Conservation (phyloP, 1,140 invertebrate species). For the Pachyrhynchus sulphureomaculatus region DNA sequence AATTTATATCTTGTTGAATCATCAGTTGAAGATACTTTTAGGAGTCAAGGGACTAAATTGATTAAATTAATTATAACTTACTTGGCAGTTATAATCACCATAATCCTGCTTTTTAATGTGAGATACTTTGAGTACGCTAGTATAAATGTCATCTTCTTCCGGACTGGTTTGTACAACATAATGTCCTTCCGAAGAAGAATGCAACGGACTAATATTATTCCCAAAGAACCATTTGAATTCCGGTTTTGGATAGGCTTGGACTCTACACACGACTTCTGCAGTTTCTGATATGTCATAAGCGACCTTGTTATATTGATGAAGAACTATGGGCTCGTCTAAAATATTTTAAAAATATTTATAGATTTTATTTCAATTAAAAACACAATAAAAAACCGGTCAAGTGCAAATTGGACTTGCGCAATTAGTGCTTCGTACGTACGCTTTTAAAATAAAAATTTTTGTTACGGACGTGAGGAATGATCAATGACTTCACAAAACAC, state of each 20-base stretch:
- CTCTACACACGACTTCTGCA: constrained; percentile 82
- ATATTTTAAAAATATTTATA: no score
- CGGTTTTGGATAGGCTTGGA: constrained; percentile 88
- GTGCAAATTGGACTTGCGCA: no score
- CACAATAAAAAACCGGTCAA: no score
- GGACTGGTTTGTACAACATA: constrained; percentile 81
- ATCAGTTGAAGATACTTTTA: no score
- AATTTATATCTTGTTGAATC: no score
- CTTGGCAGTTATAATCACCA: constrained; percentile 83
- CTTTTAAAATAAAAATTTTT: no score
- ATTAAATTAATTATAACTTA: no score
- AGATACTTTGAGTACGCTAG: constrained; percentile 74
- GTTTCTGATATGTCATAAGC: constrained; percentile 82
- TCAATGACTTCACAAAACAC: no score
- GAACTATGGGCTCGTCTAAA: constrained; percentile 80
- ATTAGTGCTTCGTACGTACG: no score
- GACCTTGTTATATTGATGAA: constrained; percentile 84
- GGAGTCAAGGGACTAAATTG: no score
- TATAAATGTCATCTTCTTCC: constrained; percentile 83
- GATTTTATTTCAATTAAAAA: no score
- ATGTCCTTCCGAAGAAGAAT: constrained; percentile 78
- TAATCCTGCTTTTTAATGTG: constrained; percentile 79
- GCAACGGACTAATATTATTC: constrained; percentile 67
- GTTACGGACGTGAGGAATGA: no score
- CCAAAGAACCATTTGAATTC: constrained; percentile 90